phyloP scores from a whole-genome alignment of 2,888 invertebrate genomes.

The Andrena flavipes region DNA sequence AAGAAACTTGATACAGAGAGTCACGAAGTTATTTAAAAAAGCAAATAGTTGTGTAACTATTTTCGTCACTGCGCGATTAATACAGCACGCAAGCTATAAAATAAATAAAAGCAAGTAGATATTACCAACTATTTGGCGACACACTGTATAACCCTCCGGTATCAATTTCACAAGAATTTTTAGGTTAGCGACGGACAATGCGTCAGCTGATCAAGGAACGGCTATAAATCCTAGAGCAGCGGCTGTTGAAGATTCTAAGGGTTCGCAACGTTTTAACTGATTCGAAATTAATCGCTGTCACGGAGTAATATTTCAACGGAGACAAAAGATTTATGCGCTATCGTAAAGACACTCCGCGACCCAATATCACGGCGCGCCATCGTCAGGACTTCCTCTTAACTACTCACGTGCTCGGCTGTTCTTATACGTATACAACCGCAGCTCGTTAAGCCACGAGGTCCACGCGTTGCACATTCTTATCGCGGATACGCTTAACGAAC shows the following conservation, averaged over 20 bases:
- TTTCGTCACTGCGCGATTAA: too few relatives aligned
- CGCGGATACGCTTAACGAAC: conserved; percentile 20
- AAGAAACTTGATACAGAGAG: too few relatives aligned
- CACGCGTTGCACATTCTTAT: not conserved
- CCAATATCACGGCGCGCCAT: conserved; percentile 67
- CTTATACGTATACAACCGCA: not conserved
- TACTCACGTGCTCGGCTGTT: conserved; percentile 50
- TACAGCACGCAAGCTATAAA: too few relatives aligned
- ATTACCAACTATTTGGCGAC: not conserved
- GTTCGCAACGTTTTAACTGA: conserved; percentile 24
- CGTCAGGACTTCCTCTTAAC: conserved; percentile 68
- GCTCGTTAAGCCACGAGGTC: conserved; percentile 7
- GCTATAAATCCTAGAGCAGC: conserved; percentile 7
- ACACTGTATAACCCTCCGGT: not conserved
- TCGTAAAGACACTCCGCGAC: conserved; percentile 49
- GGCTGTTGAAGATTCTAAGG: conserved; percentile 33
- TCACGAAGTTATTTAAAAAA: too few relatives aligned
- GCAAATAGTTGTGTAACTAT: too few relatives aligned
- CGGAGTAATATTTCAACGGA: conserved; percentile 26
- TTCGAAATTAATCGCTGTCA: conserved; percentile 26
- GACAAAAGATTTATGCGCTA: conserved; percentile 46
- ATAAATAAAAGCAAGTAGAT: not conserved
- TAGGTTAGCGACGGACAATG: not conserved
- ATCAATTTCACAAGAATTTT: not conserved
- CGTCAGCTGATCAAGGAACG: not conserved